These are phyloP conservation scores for Pseudobourletiella spinata DNA, from an alignment of 1,140 invertebrate genomes.

Conservation along the genomic window DNA sequence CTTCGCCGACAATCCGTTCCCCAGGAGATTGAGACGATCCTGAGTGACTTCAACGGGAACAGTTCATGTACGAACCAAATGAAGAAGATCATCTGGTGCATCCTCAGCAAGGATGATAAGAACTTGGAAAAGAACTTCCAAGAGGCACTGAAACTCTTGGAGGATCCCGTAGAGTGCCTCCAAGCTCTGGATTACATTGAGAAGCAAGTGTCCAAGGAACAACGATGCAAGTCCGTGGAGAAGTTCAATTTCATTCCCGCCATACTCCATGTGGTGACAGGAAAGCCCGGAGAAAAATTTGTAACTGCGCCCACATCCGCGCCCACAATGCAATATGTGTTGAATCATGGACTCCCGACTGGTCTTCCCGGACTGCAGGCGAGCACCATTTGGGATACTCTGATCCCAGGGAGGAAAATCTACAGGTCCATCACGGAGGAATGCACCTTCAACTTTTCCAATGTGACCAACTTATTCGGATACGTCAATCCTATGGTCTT, in stretches of 20 bases:
- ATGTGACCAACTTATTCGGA: too few relatives aligned
- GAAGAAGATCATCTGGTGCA: not conserved
- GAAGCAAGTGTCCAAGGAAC: not conserved
- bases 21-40: not conserved
- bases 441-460: too few relatives aligned
- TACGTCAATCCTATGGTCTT: too few relatives aligned
- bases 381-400: too few relatives aligned
- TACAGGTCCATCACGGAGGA: too few relatives aligned
- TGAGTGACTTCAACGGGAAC: not conserved
- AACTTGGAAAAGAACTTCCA: not conserved
- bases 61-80: not conserved
- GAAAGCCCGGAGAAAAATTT: too few relatives aligned
- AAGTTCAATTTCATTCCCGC: not conserved
- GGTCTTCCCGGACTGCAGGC: too few relatives aligned
- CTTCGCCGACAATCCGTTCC: not conserved
- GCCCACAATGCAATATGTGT: too few relatives aligned
- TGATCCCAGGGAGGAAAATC: too few relatives aligned
- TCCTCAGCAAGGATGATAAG: not conserved
- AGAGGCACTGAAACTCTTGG: not conserved
- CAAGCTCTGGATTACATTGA: not conserved
- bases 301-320: too few relatives aligned
- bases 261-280: too few relatives aligned
- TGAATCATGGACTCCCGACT: too few relatives aligned
- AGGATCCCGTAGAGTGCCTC: not conserved
- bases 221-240: not conserved